phyloP scores from a whole-genome alignment of 2,797 vertebrate genomes.

The Lutjanus argentimaculatus region DNA sequence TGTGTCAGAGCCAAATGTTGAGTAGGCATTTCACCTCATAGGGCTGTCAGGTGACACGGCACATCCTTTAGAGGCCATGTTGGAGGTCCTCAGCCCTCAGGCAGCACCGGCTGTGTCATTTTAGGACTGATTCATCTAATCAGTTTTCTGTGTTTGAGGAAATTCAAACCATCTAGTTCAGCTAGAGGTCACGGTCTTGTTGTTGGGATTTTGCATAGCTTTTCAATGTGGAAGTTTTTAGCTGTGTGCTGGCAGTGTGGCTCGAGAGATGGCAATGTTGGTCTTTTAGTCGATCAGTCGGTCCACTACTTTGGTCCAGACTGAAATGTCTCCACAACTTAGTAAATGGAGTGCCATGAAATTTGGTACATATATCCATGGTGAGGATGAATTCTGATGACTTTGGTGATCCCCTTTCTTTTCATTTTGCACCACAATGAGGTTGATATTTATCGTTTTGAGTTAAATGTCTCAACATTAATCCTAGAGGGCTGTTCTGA shows the following conservation, averaged over 20 bases:
- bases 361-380: too few species aligned
- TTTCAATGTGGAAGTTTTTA: background rate
- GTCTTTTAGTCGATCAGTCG: too few species aligned
- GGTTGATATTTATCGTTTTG: background rate
- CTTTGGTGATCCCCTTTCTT: background rate
- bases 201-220: constrained; percentile 3
- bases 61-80: constrained; percentile 39
- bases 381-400: too few species aligned
- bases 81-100: constrained; percentile 37
- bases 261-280: background rate
- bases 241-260: background rate
- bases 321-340: too few species aligned
- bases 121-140: constrained; percentile 32
- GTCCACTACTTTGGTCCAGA: too few species aligned
- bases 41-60: constrained; percentile 55
- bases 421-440: background rate
- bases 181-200: constrained; percentile 16
- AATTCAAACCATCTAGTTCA: constrained; percentile 14
- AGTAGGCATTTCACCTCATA: constrained; percentile 57
- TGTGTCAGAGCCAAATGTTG: constrained; percentile 70
- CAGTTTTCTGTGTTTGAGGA: constrained; percentile 11
- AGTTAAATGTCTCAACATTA: background rate
- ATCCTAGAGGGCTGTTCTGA: too few species aligned
- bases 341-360: too few species aligned
- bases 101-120: constrained; percentile 17